Base-by-base conservation (phyloP, 2,888 invertebrate species). In the Rhamnusium bicolor region DNA sequence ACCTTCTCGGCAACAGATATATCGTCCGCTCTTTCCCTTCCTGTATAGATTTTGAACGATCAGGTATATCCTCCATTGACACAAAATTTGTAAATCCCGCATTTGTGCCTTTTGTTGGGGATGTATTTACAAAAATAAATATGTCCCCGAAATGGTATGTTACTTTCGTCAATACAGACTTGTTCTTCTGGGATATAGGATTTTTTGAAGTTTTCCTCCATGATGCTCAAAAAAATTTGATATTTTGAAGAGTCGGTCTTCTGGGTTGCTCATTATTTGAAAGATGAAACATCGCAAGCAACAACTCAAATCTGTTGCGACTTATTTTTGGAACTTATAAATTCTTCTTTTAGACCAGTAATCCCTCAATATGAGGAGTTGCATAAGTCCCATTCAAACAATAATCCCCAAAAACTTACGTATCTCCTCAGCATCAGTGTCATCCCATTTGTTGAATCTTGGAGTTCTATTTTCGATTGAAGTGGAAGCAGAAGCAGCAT, bases 101-200 rank as follows among this genome's bases (percentile, higher is more conserved):
- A 76, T 32, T 62, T 71, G 66, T 75, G 74, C 51, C 70, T 18
- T 46, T 79, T 77, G 56, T 76, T 71, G 8, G 73, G 69, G 40
- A 76, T 71, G 66, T 77, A 77, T 71, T 79, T 74, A 46, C 61
- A 19, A 21, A 79, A 73, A 65, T 65, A 62, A n/a, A 77, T 67
- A 24, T 73, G 18, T 61, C 75, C 77, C 46, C 73, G 62, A 70
- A 76, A 79, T 24, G 74, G 78, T 71, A 78, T 70, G 62, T 74
- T 71, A 29, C 71, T 80, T 68, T 79, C 80, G 56, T 78, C 83
- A 21, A 81, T 82, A 74, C 73, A 80, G 60, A 81, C 58, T 32
- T 71, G 56, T 74, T 81, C 73, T 72, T 75, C 77, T 47, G 82
- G 80, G 24, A 65, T 68, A 72, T 74, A 75, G 46, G 74, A 70